Percentiles rank a stretch among this genome's conserved stretches.
phyloP scores from a whole-genome alignment of 1,140 invertebrate genomes.

The Lamellibrachia luymesi region DNA sequence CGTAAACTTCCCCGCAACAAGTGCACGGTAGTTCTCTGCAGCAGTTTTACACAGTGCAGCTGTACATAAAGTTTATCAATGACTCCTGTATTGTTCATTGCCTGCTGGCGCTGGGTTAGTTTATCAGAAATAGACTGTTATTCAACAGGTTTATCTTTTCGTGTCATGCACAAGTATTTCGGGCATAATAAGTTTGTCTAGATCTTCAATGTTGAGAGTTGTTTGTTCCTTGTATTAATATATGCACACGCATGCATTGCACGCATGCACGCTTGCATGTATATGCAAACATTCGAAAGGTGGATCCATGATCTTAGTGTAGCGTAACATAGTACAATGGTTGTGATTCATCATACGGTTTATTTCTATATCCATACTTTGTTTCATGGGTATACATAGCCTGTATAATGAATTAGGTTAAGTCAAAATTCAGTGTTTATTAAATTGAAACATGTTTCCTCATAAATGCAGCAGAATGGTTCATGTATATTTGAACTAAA shows the following conservation, averaged over 20 bases:
- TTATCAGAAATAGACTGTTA: background rate
- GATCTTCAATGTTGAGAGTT: background rate
- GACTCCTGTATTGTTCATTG: background rate
- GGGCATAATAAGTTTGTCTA: background rate
- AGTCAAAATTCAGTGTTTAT: background rate
- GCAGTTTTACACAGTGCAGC: background rate
- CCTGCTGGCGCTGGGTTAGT: background rate
- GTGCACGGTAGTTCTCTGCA: background rate
- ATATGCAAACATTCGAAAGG: too few species aligned
- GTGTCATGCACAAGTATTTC: background rate
- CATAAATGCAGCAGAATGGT: too few species aligned
- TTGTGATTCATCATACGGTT: too few species aligned
- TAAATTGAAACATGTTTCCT: too few species aligned
- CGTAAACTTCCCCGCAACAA: background rate
- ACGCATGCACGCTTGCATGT: background rate
- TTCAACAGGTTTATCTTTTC: background rate
- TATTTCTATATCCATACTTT: too few species aligned
- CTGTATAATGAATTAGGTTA: background rate
- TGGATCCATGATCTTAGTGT: too few species aligned
- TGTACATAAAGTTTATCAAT: background rate
- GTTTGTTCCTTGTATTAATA: background rate
- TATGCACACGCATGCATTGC: background rate
- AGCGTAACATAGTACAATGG: too few species aligned
- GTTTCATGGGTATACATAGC: too few species aligned
- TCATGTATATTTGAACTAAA: background rate